Conservation (phyloP, 2,113 vertebrate species). For the Parus major region DNA sequence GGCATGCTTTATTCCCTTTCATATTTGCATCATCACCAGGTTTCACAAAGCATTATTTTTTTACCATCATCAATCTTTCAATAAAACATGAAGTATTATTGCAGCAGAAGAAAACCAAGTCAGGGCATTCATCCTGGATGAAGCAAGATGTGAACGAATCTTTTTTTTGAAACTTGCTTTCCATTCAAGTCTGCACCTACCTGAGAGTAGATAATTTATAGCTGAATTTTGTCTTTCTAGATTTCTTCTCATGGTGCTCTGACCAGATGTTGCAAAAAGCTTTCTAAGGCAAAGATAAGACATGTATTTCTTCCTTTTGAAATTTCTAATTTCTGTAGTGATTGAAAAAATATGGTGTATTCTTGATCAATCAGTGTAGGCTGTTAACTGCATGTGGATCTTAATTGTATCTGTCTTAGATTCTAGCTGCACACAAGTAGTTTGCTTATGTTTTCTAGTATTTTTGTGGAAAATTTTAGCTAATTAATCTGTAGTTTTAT, state of each 20-base stretch:
- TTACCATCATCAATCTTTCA: background rate
- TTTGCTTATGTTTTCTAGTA: background rate
- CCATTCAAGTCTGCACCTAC: background rate
- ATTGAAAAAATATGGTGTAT: background rate
- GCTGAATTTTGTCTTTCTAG: background rate
- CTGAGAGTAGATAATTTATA: background rate
- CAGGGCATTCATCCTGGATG: background rate
- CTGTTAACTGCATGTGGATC: background rate
- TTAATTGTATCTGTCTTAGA: background rate
- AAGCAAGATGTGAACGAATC: background rate
- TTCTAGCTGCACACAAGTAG: background rate
- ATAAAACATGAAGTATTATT: background rate
- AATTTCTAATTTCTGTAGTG: background rate
- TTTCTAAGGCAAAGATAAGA: background rate
- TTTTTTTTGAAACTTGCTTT: background rate
- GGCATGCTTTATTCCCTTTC: background rate
- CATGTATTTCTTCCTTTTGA: background rate
- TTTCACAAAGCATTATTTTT: background rate
- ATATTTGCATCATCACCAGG: background rate
- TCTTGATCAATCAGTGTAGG: background rate
- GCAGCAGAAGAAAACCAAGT: background rate
- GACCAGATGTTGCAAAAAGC: background rate
- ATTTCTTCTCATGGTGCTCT: background rate
- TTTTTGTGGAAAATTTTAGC: background rate
- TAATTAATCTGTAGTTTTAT: background rate